These are phyloP conservation scores for Rutpela maculata DNA, from an alignment of 2,888 invertebrate species.

Conservation along the genomic window DNA sequence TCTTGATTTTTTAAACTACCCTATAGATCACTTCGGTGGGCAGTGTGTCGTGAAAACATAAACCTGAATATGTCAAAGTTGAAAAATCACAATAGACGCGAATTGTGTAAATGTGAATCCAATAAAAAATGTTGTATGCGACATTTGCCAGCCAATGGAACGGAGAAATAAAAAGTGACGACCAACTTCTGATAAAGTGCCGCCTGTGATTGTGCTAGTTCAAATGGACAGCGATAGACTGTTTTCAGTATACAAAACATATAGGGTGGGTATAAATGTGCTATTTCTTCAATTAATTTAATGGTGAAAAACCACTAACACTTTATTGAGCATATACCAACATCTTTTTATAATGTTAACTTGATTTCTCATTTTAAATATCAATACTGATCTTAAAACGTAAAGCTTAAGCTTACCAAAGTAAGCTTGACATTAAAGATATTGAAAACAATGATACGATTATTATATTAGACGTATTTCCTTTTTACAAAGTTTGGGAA, in stretches of 20 bases:
- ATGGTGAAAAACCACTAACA: neutral
- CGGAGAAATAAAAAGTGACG: slow-evolving; percentile 44
- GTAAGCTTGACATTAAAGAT: too few relatives aligned
- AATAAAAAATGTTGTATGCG: slow-evolving; percentile 49
- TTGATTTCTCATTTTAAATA: too few relatives aligned
- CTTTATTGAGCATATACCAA: neutral
- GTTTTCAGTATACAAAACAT: neutral
- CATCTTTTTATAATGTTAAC: too few relatives aligned
- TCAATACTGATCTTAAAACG: too few relatives aligned
- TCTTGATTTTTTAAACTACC: slow-evolving; percentile 26
- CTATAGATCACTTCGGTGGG: slow-evolving; percentile 35
- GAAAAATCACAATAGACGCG: slow-evolving; percentile 50
- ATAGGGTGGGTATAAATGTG: neutral
- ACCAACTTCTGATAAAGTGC: slow-evolving; percentile 42
- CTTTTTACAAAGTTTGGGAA: too few relatives aligned
- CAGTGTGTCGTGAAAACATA: slow-evolving; percentile 40
- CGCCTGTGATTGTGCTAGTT: slow-evolving; percentile 22
- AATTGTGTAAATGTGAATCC: slow-evolving; percentile 45
- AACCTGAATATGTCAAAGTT: slow-evolving; percentile 45
- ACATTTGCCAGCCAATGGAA: slow-evolving; percentile 52
- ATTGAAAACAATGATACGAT: too few relatives aligned
- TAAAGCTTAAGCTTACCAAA: too few relatives aligned
- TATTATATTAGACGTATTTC: too few relatives aligned
- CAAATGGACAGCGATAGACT: slow-evolving; percentile 1
- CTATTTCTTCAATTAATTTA: neutral